phyloP scores from a whole-genome alignment of 2,888 invertebrate genomes.

The Autographa gamma region DNA sequence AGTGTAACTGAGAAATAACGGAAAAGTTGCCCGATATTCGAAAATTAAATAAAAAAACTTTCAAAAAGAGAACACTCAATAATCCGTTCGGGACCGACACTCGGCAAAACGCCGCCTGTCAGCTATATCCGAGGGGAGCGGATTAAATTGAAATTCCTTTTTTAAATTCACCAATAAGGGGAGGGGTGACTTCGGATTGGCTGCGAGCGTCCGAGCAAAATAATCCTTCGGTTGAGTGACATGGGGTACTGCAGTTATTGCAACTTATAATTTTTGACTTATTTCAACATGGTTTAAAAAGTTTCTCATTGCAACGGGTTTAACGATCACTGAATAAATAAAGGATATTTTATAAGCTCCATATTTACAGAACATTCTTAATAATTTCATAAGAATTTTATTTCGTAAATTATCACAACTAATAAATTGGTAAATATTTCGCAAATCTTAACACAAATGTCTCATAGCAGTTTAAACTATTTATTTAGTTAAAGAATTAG shows the following conservation, averaged over 20 bases:
- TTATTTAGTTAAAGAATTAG: conserved; percentile 26
- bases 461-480: background rate
- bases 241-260: conserved; percentile 65
- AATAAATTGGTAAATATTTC: background rate
- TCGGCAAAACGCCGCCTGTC: conserved; percentile 72
- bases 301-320: background rate
- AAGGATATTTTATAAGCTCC: no score
- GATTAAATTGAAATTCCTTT: conserved; percentile 87
- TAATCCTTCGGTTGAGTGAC: conserved; percentile 82
- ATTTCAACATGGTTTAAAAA: conserved; percentile 18
- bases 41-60: conserved; percentile 42
- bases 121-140: conserved; percentile 80
- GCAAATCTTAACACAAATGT: background rate
- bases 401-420: background rate
- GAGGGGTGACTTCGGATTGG: conserved; percentile 84
- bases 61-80: conserved; percentile 63
- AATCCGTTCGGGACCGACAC: conserved; percentile 58
- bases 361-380: no score
- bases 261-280: conserved; percentile 38
- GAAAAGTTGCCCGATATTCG: conserved; percentile 10
- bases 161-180: conserved; percentile 87
- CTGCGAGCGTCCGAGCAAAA: conserved; percentile 79
- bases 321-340: background rate
- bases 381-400: no score
- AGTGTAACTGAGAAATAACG: background rate